These are phyloP conservation scores for Tetrax tetrax DNA, from an alignment of 2,113 vertebrate genomes.

Conservation along the genomic window DNA sequence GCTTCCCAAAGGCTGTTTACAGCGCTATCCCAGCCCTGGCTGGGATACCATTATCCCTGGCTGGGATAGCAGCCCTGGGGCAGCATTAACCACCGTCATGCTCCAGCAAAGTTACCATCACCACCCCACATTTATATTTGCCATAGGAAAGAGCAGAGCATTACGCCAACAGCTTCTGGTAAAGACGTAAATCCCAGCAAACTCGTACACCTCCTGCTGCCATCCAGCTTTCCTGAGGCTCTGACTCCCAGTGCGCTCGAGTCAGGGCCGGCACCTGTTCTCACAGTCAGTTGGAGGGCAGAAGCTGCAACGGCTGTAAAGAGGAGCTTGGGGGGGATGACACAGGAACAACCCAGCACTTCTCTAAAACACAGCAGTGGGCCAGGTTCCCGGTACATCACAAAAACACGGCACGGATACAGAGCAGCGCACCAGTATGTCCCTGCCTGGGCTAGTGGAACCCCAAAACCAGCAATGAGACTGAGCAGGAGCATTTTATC, in stretches of 20 bases:
- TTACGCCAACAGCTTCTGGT: background rate
- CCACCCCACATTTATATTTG: background rate
- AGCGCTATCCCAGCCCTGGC: background rate
- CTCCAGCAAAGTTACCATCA: background rate
- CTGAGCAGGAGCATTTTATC: background rate
- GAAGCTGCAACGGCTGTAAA: background rate
- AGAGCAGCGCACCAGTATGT: background rate
- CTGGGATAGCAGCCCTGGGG: background rate
- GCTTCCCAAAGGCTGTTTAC: background rate
- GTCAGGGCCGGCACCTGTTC: background rate
- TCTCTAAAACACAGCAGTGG: background rate
- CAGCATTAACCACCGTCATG: background rate
- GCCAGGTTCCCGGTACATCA: background rate
- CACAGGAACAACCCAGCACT: background rate
- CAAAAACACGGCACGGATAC: fast-evolving
- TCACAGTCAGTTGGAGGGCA: background rate
- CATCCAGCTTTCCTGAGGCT: background rate
- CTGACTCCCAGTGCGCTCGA: fast-evolving
- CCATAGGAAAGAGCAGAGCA: background rate
- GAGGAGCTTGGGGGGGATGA: background rate
- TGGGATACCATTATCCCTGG: background rate
- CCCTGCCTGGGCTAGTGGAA: background rate
- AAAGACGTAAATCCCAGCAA: background rate
- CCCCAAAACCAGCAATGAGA: background rate
- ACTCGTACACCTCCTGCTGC: background rate